phyloP scores from a whole-genome alignment of 37 sponge, comb jelly and placozoan genomes.

The Dysidea cf. avara region DNA sequence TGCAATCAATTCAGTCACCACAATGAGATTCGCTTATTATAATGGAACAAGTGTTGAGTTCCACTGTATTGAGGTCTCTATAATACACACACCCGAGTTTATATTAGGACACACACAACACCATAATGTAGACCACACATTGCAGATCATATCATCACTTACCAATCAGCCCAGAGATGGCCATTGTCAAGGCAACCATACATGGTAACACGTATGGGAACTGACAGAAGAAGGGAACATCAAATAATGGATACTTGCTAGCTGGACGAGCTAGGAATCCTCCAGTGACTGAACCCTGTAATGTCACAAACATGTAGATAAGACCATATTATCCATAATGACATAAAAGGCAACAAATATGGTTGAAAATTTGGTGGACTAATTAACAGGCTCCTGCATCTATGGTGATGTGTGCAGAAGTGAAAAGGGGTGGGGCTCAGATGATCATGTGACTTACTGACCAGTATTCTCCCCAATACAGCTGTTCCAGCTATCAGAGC shows the following conservation, averaged over 20 bases:
- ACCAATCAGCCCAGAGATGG: slow-evolving; percentile 47
- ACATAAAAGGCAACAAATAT: neutral
- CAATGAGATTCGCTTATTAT: too few relatives aligned
- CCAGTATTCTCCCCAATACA: slow-evolving; percentile 63
- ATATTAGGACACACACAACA: too few relatives aligned
- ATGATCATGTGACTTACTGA: slow-evolving; percentile 17
- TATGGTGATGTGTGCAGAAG: too few relatives aligned
- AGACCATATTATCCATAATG: too few relatives aligned
- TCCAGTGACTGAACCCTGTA: slow-evolving; percentile 73
- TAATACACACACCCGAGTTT: too few relatives aligned
- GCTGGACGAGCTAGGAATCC: slow-evolving; percentile 86
- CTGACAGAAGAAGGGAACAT: slow-evolving; percentile 70
- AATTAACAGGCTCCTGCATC: neutral
- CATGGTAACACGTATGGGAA: slow-evolving; percentile 83
- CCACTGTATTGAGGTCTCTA: too few relatives aligned
- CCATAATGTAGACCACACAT: too few relatives aligned
- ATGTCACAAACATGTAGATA: too few relatives aligned
- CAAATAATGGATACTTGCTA: too few relatives aligned
- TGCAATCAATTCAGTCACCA: too few relatives aligned
- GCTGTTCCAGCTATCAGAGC: slow-evolving; percentile 48
- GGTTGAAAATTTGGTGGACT: neutral
- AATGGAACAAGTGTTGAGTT: too few relatives aligned
- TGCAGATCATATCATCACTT: slow-evolving; percentile 3
- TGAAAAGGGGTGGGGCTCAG: neutral
- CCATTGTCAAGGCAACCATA: slow-evolving; percentile 52